phyloP scores from a whole-genome alignment of 1,140 invertebrate genomes.

The Habropoda laboriosa region DNA sequence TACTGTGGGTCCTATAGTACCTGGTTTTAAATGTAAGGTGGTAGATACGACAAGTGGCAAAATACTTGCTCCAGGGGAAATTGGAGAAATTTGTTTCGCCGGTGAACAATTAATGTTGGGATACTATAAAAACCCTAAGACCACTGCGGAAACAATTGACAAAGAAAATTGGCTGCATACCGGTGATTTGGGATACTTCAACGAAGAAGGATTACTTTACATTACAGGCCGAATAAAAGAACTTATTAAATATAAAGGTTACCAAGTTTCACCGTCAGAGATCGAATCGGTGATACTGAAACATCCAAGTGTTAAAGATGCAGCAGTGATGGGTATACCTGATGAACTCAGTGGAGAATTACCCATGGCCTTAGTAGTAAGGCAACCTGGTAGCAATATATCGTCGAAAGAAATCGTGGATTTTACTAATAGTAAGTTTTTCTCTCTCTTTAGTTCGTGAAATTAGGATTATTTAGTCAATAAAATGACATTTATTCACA shows the following conservation, averaged over 20 bases:
- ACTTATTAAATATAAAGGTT: constrained; percentile 82
- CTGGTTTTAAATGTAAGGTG: constrained; percentile 64
- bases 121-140: constrained; percentile 72
- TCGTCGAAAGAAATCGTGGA: constrained; percentile 81
- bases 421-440: constrained; percentile 78
- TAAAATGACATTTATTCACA: no score
- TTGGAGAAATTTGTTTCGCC: constrained; percentile 78
- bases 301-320: constrained; percentile 86
- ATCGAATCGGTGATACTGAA: constrained; percentile 86
- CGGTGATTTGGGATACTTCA: constrained; percentile 79
- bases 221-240: constrained; percentile 84
- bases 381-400: constrained; percentile 70
- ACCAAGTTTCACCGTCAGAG: constrained; percentile 82
- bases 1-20: background rate
- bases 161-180: constrained; percentile 79
- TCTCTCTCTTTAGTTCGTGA: no score
- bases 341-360: constrained; percentile 84
- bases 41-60: constrained; percentile 75
- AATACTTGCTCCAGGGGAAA: constrained; percentile 70
- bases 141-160: constrained; percentile 81
- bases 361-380: constrained; percentile 84
- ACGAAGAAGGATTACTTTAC: constrained; percentile 77
- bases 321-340: constrained; percentile 86
- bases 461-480: no score
- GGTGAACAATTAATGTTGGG: constrained; percentile 73